These are phyloP conservation scores for Daboia siamensis DNA, from an alignment of 2,113 vertebrate genomes.

Conservation along the genomic window DNA sequence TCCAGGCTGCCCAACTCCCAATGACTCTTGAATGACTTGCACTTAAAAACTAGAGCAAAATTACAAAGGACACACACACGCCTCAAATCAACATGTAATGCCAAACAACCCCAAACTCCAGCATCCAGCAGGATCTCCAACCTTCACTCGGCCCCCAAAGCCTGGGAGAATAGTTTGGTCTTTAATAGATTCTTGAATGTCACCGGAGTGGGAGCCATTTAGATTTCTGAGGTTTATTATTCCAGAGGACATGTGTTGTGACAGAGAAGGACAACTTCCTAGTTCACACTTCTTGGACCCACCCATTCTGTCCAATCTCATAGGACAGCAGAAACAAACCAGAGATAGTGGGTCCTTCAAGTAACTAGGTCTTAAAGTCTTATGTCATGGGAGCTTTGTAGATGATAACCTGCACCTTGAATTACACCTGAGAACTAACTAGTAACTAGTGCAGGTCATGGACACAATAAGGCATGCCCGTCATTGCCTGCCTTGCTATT, in stretches of 20 bases:
- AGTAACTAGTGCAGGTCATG: neutral
- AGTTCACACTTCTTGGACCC: neutral
- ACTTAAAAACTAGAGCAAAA: neutral
- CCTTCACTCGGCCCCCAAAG: neutral
- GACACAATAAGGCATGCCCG: neutral
- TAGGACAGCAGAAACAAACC: neutral
- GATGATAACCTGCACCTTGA: neutral
- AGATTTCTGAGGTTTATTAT: neutral
- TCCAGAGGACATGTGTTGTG: neutral
- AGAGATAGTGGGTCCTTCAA: neutral
- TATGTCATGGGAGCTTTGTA: neutral
- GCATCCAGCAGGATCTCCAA: neutral
- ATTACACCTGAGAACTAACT: neutral
- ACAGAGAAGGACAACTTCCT: neutral
- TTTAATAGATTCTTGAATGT: neutral
- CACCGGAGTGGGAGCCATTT: neutral
- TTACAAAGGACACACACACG: neutral
- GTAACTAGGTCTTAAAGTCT: neutral
- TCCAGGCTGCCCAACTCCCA: neutral
- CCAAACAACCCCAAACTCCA: neutral
- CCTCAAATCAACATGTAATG: neutral
- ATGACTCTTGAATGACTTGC: neutral
- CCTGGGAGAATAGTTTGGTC: neutral
- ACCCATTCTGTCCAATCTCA: neutral
- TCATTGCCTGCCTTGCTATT: neutral